Evolutionary conservation across 2,888 invertebrate genomes (phyloP).

Genomic region (Cheilosia impressa): DNA sequence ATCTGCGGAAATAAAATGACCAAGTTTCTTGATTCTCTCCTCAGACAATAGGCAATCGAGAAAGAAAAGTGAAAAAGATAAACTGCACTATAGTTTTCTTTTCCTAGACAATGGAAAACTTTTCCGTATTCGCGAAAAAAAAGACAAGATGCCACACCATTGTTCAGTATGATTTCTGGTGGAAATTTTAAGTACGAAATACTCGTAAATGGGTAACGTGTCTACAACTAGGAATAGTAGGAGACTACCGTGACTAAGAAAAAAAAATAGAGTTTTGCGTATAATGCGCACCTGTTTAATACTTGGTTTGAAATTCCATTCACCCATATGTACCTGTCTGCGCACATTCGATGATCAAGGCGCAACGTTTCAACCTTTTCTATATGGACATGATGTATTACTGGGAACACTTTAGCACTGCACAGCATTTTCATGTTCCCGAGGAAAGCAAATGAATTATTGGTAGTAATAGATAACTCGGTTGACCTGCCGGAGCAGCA

Average conservation of each 20-base stretch:
- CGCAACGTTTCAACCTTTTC: too few species aligned
- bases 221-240: slow-evolving; percentile 5
- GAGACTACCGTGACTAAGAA: slow-evolving; percentile 28
- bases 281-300: too few species aligned
- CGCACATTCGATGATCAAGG: too few species aligned
- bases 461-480: background rate
- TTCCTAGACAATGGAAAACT: slow-evolving; percentile 52
- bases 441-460: background rate
- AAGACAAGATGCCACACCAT: slow-evolving; percentile 9
- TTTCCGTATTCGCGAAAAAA: slow-evolving; percentile 23
- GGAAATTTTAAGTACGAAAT: slow-evolving; percentile 33
- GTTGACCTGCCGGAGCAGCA: background rate
- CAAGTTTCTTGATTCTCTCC: slow-evolving; percentile 32
- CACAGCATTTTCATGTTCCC: too few species aligned
- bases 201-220: slow-evolving; percentile 32
- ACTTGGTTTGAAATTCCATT: too few species aligned
- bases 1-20: slow-evolving; percentile 52
- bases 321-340: too few species aligned
- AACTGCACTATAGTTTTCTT: slow-evolving; percentile 38
- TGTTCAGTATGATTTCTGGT: slow-evolving; percentile 45
- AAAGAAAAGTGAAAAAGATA: slow-evolving; percentile 56
- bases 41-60: slow-evolving; percentile 18
- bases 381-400: too few species aligned
- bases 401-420: too few species aligned
- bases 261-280: background rate